These are phyloP conservation scores for Theonella swinhoei DNA, from an alignment of 37 sponge, comb jelly and placozoan species.

Conservation along the genomic window DNA sequence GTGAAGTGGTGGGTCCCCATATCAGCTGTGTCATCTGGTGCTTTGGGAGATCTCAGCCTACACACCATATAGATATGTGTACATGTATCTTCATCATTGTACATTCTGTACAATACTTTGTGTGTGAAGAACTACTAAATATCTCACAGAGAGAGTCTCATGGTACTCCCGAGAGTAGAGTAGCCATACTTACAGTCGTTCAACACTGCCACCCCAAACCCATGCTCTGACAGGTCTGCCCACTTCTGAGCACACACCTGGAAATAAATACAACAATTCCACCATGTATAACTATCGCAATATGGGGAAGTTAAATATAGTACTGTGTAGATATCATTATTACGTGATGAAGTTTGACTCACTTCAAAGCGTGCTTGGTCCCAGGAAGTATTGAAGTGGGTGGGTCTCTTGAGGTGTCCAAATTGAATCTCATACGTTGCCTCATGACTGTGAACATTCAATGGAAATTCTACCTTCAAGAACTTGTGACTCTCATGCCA, in stretches of 20 bases:
- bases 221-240: slow-evolving; percentile 74
- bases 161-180: slow-evolving; percentile 53
- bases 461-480: slow-evolving; percentile 80
- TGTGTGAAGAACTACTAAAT: not conserved
- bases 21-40: slow-evolving; percentile 78
- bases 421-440: slow-evolving; percentile 84
- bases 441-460: slow-evolving; percentile 52
- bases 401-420: slow-evolving; percentile 74
- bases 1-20: slow-evolving; percentile 64
- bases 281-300: not conserved
- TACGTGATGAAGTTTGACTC: not conserved
- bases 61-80: not conserved
- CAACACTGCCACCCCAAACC: slow-evolving; percentile 76
- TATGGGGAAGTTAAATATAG: not conserved
- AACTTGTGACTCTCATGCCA: slow-evolving; percentile 80
- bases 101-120: not conserved
- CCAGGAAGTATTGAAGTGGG: slow-evolving; percentile 85
- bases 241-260: slow-evolving; percentile 85
- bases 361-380: slow-evolving; percentile 86
- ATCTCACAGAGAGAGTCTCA: slow-evolving; percentile 62
- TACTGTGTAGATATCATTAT: not conserved
- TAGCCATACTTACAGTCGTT: slow-evolving; percentile 77
- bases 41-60: slow-evolving; percentile 65
- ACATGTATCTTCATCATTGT: not conserved
- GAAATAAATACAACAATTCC: not conserved